phyloP scores from a whole-genome alignment of 2,797 vertebrate genomes.

The Cossypha niveicapilla region DNA sequence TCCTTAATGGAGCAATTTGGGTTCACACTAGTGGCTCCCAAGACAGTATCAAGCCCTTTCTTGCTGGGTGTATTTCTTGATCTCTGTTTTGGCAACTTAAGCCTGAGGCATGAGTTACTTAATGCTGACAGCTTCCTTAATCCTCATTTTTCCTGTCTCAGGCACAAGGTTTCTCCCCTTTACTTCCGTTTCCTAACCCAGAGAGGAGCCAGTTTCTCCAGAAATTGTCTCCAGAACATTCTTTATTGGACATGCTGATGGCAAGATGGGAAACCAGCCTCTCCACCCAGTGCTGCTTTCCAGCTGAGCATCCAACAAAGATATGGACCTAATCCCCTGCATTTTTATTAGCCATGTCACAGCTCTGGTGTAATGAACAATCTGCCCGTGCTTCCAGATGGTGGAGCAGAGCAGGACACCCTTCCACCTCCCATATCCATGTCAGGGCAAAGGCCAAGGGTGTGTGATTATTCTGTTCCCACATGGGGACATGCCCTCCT shows the following conservation, averaged over 20 bases:
- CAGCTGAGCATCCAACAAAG: not conserved
- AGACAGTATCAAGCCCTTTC: not conserved
- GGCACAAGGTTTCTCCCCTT: not conserved
- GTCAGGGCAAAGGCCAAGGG: not conserved
- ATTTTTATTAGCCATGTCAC: not conserved
- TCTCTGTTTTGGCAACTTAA: constrained; percentile 2
- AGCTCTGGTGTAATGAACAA: not conserved
- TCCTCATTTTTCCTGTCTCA: not conserved
- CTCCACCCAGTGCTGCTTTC: not conserved
- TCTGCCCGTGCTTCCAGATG: not conserved
- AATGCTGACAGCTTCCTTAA: not conserved
- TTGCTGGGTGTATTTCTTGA: not conserved
- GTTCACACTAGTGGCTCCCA: not conserved
- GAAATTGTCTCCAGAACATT: not conserved
- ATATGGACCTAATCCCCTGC: not conserved
- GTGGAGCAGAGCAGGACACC: not conserved
- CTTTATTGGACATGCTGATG: accelerated
- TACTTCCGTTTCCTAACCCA: not conserved
- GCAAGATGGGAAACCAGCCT: not conserved
- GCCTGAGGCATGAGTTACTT: not conserved
- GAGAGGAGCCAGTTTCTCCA: not conserved
- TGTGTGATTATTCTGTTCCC: not conserved
- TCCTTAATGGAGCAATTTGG: not conserved
- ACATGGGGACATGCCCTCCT: not conserved
- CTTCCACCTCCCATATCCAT: not conserved